A percentile compares a stretch with the other conserved stretches of the same genome.
Conservation (phyloP, 1,140 invertebrate species). For the Contarinia nasturtii region DNA sequence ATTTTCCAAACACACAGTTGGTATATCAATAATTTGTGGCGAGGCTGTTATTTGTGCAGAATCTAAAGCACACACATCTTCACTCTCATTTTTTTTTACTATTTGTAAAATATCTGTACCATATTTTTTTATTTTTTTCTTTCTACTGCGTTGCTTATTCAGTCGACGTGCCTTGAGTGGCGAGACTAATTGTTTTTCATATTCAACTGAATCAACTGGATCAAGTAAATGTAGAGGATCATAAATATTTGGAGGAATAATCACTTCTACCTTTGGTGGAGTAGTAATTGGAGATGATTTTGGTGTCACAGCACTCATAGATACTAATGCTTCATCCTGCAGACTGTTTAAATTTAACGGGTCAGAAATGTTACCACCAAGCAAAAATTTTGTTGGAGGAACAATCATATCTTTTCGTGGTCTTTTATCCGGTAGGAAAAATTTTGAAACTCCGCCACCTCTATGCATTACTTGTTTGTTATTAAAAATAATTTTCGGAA, state of each 20-base stretch:
- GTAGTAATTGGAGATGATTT: slow-evolving; percentile 67
- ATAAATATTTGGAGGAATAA: slow-evolving; percentile 78
- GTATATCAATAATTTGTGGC: too few relatives aligned
- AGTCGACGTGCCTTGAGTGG: slow-evolving; percentile 14
- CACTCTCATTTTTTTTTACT: too few relatives aligned
- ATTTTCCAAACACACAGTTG: too few relatives aligned
- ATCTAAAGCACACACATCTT: too few relatives aligned
- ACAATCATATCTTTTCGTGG: slow-evolving; percentile 52
- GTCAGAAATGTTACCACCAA: slow-evolving; percentile 89
- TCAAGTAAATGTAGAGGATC: slow-evolving; percentile 77
- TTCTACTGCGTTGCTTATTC: slow-evolving; percentile 17
- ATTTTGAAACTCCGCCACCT: slow-evolving; percentile 23
- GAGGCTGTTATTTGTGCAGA: too few relatives aligned
- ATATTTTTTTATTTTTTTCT: slow-evolving; percentile 9
- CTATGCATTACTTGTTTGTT: neutral
- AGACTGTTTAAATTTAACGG: slow-evolving; percentile 86
- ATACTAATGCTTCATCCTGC: slow-evolving; percentile 67
- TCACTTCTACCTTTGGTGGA: slow-evolving; percentile 68
- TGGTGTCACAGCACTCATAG: slow-evolving; percentile 74
- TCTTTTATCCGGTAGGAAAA: slow-evolving; percentile 42
- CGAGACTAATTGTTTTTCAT: slow-evolving; percentile 45
- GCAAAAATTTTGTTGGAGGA: slow-evolving; percentile 79
- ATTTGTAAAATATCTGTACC: neutral
- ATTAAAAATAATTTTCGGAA: neutral
- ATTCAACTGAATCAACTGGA: slow-evolving; percentile 60